Base-by-base conservation (phyloP, 2,113 vertebrate species). In the Cyanoramphus novaezelandiae region DNA sequence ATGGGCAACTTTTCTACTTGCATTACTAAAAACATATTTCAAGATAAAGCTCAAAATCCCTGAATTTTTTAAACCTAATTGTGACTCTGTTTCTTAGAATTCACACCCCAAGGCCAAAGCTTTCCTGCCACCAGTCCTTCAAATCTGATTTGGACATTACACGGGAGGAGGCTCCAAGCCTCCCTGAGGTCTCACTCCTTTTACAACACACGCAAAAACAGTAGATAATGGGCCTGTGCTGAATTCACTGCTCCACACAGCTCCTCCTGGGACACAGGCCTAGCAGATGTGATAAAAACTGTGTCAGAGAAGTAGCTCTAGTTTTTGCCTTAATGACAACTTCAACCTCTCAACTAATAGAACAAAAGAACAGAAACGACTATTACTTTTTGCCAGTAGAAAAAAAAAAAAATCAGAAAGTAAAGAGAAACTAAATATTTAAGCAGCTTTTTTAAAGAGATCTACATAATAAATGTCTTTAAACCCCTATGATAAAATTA, bases 61-160 rank as follows among this genome's bases (percentile, higher is more conserved):
- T 98, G 98, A 97, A 98, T 98, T 98, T 98, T 98, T 98, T 98
- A 98, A 98, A 97, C 93, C 97, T 98, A 98, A 98, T 98, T 98
- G 98, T 98, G 97, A 91, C 96, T 97, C 96, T 97, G 90, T 98
- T 97, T 97, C 97, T 98, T 95, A 97, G 97, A 97, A 98, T 98
- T 98, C 97, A 97, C 97, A 98, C 96, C 98, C 97, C 97, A 97
- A 98, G 98, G 98, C 98, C 98, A 98, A 97, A 98, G 97, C 98
- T 98, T 97, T 97, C 96, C 98, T 98, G 97, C 98, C 97, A 97
- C 97, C 96, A 97, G 98, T 93, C 97, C 98, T 98, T 98, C 98
- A 98, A 97, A 97, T 97, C 95, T 97, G 97, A 97, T 97, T 97
- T 97, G 98, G 98, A 93, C 98, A 97, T 98, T 98, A 97, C 97